A percentile compares a stretch with the other conserved stretches of the same genome.
Evolutionary conservation across 2,888 invertebrate species (phyloP).

Genomic region (Napeogenes inachia): DNA sequence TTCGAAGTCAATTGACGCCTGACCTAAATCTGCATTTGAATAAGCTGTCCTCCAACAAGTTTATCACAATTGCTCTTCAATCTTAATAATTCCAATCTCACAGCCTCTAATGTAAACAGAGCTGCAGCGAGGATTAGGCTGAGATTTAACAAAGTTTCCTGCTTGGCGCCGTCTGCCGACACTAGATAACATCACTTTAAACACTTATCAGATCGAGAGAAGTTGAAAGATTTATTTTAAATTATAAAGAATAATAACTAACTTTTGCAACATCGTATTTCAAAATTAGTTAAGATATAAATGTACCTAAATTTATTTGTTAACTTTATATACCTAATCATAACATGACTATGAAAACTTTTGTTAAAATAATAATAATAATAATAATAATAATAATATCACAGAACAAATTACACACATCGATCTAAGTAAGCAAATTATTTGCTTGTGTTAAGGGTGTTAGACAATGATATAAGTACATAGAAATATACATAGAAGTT

Average conservation of each 20-base stretch:
- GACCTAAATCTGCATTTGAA: slow-evolving; percentile 73
- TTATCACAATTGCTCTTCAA: slow-evolving; percentile 64
- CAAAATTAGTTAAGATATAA: slow-evolving; percentile 6
- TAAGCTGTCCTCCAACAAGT: slow-evolving; percentile 60
- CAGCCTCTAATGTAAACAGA: slow-evolving; percentile 61
- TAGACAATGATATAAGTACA: no score
- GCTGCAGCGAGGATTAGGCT: slow-evolving; percentile 60
- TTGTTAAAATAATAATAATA: no score
- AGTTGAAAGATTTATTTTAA: slow-evolving; percentile 4
- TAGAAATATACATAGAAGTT: no score
- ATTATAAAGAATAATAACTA: neutral
- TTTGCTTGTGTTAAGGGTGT: no score
- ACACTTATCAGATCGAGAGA: slow-evolving; percentile 4
- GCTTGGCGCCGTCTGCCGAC: slow-evolving; percentile 31
- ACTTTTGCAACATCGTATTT: no score
- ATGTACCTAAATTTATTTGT: slow-evolving; percentile 41
- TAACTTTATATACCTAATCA: no score
- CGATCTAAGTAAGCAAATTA: no score
- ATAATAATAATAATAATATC: no score
- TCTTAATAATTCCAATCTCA: slow-evolving; percentile 71
- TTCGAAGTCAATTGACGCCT: slow-evolving; percentile 64
- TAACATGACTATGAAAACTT: no score
- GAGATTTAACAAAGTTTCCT: slow-evolving; percentile 63
- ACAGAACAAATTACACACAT: no score
- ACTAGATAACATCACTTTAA: slow-evolving; percentile 35